Base-by-base conservation (phyloP, 2,797 vertebrate species). In the Protosalanx chinensis region DNA sequence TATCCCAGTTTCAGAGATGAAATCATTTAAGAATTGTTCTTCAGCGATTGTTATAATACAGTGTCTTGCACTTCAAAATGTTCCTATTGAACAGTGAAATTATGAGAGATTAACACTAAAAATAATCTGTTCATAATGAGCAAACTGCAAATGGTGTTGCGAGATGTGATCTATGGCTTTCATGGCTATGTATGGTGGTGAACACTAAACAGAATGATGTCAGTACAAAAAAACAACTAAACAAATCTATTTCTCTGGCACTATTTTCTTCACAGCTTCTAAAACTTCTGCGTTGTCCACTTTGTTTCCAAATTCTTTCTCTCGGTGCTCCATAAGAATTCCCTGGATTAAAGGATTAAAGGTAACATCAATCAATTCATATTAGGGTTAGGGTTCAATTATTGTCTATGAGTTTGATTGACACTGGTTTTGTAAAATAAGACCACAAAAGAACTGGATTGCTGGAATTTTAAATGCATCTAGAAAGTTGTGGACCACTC, bases 231-330 rank as follows among this genome's bases (percentile, higher is more conserved):
- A n/a, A 58, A 53, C 27, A 37, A 33, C 3, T 37, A 41, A 60
- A 30, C 46, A 0, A 30, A 78, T 27, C 63, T 90, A 92, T 82
- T 93, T 87, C 49, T 85, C 81, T 30, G 85, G 86, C 59, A 91
- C 86, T 78, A 99, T 95, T 88, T 94, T 96, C 88, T 90, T 92
- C 57, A 91, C 89, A 33, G 97, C 97, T 81, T 97, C 93, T 67
- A 97, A 89, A 88, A 99, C 93, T 76, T 93, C 88, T 0, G 81
- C 87, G 18, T 63, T 88, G 53, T 91, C 90, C 72, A 97, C 96
- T 85, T 95, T 97, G 77, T 99, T 87, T 75, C 98, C 98, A 87
- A 99, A 99, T 89, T 99, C 93, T 76, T 94, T 98, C 87, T 99
- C 98, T 13, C 92, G 92, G 86, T 99, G 97, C 76, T 99, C 97